Percentiles rank a stretch among this genome's conserved stretches.
Evolutionary conservation across 2,113 vertebrate species (phyloP).

Genomic region (Protomyctophum bolini): DNA sequence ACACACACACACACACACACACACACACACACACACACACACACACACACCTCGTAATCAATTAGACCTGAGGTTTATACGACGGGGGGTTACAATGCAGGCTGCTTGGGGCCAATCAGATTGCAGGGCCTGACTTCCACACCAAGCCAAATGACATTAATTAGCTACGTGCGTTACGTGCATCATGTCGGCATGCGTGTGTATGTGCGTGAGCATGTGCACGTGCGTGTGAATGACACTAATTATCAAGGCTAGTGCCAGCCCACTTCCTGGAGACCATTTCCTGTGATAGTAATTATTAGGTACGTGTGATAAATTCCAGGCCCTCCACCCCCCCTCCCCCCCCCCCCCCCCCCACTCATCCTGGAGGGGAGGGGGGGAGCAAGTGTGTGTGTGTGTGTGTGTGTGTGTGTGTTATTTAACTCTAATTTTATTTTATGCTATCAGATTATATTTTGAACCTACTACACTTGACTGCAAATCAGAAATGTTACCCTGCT

Average conservation of each 20-base stretch:
- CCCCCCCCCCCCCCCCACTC: constrained; percentile 53
- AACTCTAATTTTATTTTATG: too few species aligned
- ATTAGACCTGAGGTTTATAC: constrained; percentile 59
- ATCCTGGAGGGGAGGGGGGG: constrained; percentile 43
- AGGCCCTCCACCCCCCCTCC: constrained; percentile 61
- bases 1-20: too few species aligned
- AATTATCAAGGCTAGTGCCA: constrained; percentile 64
- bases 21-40: too few species aligned
- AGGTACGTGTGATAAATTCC: constrained; percentile 80
- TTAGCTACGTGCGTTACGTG: constrained; percentile 47
- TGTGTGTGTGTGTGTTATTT: constrained; percentile 14
- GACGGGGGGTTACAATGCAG: constrained; percentile 41
- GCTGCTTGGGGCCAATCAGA: constrained; percentile 60
- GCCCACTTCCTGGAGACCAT: constrained; percentile 69
- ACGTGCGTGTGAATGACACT: constrained; percentile 70
- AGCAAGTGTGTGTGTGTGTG: constrained; percentile 18
- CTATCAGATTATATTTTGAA: too few species aligned
- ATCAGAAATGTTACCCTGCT: too few species aligned
- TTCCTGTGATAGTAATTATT: constrained; percentile 80
- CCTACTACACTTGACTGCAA: too few species aligned
- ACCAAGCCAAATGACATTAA: constrained; percentile 58
- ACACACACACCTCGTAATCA: background rate
- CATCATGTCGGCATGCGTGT: constrained; percentile 20
- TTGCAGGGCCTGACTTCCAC: constrained; percentile 16
- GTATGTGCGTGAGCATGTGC: background rate